Base-by-base conservation (phyloP, 2,888 invertebrate species). In the Blastobasis adustella region DNA sequence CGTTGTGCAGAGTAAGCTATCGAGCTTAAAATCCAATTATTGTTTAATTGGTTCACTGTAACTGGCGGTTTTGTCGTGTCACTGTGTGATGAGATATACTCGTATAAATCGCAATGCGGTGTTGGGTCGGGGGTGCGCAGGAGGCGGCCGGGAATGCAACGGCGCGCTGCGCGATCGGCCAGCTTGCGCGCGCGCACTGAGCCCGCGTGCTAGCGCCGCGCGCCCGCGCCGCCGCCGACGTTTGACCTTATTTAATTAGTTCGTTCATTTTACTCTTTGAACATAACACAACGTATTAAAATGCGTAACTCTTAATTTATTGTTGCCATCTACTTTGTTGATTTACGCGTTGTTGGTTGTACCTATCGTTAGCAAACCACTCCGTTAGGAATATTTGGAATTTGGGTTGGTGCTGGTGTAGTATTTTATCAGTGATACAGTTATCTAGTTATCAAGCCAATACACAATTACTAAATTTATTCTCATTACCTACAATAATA, bases 161-260 rank as follows among this genome's bases (percentile, higher is more conserved):
- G 58, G 50, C 60, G 55, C 66, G 65, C 56, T 65, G 65, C 67
- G 61, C 64, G 60, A 62, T 64, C 68, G 62, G 67, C 79, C 82
- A 79, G 74, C 60, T 69, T 65, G 60, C 59, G 67, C 58, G 62
- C 69, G 73, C 65, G 70, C 68, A 67, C 70, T 65, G 70, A 67
- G 67, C 71, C 66, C 58, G 61, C 70, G 61, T 56, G 57, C 59
- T 58, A 60, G 56, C 66, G 62, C 58, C 62, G 64, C 64, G 42
- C 56, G 66, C 63, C 74, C 72, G 64, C 71, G 71, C 59, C 71
- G 70, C 59, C 70, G 69, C 65, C 73, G 78, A 80, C 84, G 82
- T 79, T 86, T 88, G 87, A 87, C 88, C 87, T 85, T 88, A 88
- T 88, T 88, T 86, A 88, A 87, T 88, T 88, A 86, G 79, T 86